Base-by-base conservation (phyloP, 2,888 invertebrate genomes). In the Laothoe populi region DNA sequence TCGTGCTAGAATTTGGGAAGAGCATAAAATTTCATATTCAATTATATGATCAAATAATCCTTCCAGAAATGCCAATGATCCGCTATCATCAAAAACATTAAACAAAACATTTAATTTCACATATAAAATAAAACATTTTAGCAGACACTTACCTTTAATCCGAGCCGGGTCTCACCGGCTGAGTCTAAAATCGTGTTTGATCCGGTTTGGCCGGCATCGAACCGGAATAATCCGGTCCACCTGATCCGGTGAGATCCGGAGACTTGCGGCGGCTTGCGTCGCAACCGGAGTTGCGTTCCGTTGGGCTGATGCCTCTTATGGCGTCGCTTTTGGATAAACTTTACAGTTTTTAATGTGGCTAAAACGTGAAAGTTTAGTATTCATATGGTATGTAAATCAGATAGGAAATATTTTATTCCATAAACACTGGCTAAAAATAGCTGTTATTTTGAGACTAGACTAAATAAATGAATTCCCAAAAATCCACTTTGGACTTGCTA, bases 211-310 rank as follows among this genome's bases (percentile, higher is more conserved):
- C 71, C 84, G 83, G 89, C 86, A 78, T 69, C 77, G 87, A 82
- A 83, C 88, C 82, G 88, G 88, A 90, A 88, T 88, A 90, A 90
- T 86, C 90, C 87, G 81, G 86, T 88, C 79, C 88, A 90, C 89
- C 90, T 90, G 90, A 89, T 90, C 90, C 88, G 83, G 85, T 83
- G 79, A 77, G 81, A 80, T 78, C 83, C 82, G 78, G 78, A 77
- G 81, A 84, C 85, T 88, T 87, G 88, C 79, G 87, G 88, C 80
- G 79, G 86, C 74, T 73, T 72, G 75, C 70, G 69, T 63, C 71
- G 66, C 66, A 72, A 64, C 63, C 73, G 71, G 60, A 53, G 23
- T 59, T 69, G 67, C 62, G 65, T 66, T 66, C 64, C 66, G 66
- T 66, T 61, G 24, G 48, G 53, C 42, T 64, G 42, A 58, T 63